These are phyloP conservation scores for Lysandra bellargus DNA, from an alignment of 2,888 invertebrate genomes.

Conservation along the genomic window DNA sequence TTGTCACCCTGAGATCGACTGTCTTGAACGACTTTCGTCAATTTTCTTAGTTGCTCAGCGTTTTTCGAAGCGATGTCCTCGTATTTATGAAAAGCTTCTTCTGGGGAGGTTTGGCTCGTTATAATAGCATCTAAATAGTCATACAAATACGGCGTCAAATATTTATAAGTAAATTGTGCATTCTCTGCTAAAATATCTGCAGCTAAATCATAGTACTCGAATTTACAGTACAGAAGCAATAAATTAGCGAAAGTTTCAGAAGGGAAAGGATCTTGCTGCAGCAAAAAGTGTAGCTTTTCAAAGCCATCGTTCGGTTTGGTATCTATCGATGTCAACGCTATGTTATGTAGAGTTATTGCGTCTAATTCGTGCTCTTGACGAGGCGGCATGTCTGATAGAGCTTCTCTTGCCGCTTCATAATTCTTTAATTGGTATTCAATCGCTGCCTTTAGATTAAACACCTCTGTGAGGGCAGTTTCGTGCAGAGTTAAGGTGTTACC, in stretches of 20 bases:
- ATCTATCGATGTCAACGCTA: slow-evolving; percentile 94
- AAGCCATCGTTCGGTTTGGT: slow-evolving; percentile 94
- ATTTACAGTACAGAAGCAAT: slow-evolving; percentile 95
- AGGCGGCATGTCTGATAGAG: slow-evolving; percentile 93
- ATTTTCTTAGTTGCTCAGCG: slow-evolving; percentile 92
- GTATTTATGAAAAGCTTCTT: slow-evolving; percentile 96
- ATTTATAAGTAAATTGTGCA: slow-evolving; percentile 97
- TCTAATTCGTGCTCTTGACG: slow-evolving; percentile 98
- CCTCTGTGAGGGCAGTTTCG: slow-evolving; percentile 97
- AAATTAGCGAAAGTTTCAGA: slow-evolving; percentile 98
- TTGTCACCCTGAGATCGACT: slow-evolving; percentile 94
- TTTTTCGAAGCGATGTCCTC: slow-evolving; percentile 96
- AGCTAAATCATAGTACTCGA: slow-evolving; percentile 98
- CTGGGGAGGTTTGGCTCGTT: slow-evolving; percentile 97
- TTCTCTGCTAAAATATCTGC: slow-evolving; percentile 99
- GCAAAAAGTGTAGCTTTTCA: slow-evolving; percentile 89
- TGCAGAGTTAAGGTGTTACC: slow-evolving; percentile 96
- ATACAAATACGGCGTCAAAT: slow-evolving; percentile 94
- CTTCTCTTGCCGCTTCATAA: slow-evolving; percentile 92
- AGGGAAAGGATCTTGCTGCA: slow-evolving; percentile 98
- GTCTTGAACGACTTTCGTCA: slow-evolving; percentile 97
- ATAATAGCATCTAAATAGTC: slow-evolving; percentile 98
- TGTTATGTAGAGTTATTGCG: slow-evolving; percentile 98
- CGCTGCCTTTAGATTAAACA: slow-evolving; percentile 98
- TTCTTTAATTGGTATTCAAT: slow-evolving; percentile 93